Conservation (phyloP, 1,140 invertebrate species). For the Euwallacea similis region DNA sequence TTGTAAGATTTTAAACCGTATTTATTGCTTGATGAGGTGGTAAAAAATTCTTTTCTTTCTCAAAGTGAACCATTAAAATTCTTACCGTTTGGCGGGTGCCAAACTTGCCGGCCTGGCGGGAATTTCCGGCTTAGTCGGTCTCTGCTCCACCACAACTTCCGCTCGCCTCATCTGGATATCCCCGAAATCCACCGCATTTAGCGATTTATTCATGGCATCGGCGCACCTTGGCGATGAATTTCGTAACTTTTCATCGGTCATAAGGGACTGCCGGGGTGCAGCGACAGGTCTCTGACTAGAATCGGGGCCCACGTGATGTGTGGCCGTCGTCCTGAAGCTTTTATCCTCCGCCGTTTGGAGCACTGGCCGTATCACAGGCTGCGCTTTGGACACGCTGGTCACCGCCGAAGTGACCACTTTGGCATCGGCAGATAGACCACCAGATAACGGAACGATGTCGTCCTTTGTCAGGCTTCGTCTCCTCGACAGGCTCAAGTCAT, state of each 20-base stretch:
- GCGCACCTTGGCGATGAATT: not conserved
- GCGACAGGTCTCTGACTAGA: conserved; percentile 43
- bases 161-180: conserved; percentile 44
- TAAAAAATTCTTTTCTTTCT: not conserved
- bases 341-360: conserved; percentile 30
- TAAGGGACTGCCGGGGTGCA: conserved; percentile 41
- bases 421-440: conserved; percentile 11
- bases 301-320: conserved; percentile 23
- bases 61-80: conserved; percentile 2
- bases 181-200: conserved; percentile 39
- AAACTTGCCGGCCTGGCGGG: conserved; percentile 71
- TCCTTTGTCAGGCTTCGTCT: conserved; percentile 31
- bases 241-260: conserved; percentile 9
- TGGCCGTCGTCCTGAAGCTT: conserved; percentile 39
- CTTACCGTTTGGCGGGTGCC: conserved; percentile 57
- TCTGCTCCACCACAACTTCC: conserved; percentile 21
- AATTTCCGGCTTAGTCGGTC: conserved; percentile 63
- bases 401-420: conserved; percentile 41
- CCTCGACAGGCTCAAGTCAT: conserved; percentile 18
- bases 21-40: not conserved
- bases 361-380: conserved; percentile 55
- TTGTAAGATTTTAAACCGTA: not conserved
- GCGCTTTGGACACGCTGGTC: conserved; percentile 45
- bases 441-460: conserved; percentile 3
- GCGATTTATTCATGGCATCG: not conserved